Evolutionary conservation across 1,140 invertebrate genomes (phyloP), one percentile per base, ranked within the genome.

Genomic region (Penaeus vannamei): DNA sequence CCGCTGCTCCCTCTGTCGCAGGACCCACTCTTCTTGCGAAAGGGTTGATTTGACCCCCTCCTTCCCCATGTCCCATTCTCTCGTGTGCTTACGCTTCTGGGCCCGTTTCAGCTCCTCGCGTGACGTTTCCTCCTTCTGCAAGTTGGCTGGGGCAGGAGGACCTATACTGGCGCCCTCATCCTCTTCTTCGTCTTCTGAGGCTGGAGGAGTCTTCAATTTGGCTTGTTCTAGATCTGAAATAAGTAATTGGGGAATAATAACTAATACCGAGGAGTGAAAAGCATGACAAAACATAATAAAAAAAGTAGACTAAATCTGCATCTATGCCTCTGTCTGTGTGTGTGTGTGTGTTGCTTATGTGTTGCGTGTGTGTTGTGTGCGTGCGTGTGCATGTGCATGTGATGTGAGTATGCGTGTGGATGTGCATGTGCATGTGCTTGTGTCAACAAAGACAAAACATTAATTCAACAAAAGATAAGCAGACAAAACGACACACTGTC

Each of bases 201-300:
- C 86, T 91, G 91, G 88, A 85, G 89, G 32, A 94, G 61, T 94
- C 93, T 82, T 94, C 93, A 36, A 93, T 92, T 86, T 94, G 92
- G 61, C 93, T 93, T 90, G 92, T 91, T 84, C 87, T 88, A 69
- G 60, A 93, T 92, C 14, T 91, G 90, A 76, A 92, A 92, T 86
- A 92, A 91, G 20, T 59, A 19, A 32, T 90, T 91, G 53, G n/a
- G n/a, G 17, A 1, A 32, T n/a, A n/a, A n/a, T n/a, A 32, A 17
- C 90, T 32, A 29, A 86, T 20, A 59, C 59, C 60, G 23, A 32
- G 46, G 53, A 17, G 1, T 53, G 53, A 53, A 53, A 53, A 53
- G 1, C 14, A 10, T 1, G 53, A 53, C 12, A 53, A 53, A 14
- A 53, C 12, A 53, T 53, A 12, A 17, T 10, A 53, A 53, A 53